Evolutionary conservation across 2,797 vertebrate genomes (phyloP), one percentile per base, ranked within the genome.

Genomic region (Clarias fuscus): DNA sequence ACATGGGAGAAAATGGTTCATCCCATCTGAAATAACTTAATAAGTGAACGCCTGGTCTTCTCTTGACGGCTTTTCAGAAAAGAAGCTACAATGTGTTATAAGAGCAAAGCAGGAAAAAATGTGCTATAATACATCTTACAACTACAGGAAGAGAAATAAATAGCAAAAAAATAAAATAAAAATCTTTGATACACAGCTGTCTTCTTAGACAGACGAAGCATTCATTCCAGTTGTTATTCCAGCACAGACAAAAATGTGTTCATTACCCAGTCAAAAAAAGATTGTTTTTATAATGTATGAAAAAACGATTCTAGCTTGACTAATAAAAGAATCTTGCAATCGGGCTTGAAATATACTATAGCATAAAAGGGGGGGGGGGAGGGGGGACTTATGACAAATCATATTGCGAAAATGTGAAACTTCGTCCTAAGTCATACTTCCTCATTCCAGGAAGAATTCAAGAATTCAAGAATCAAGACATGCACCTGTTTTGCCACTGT

Each of bases 151-250:
- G 24, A 18, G 76, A 48, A 30, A 80, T 61, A 22, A 85, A 33
- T 58, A 72, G 77, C 20, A 56, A 56, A 43, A 43, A 43, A 43
- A 56, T 3, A 58, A 78, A 59, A 84, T n/a, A 77, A 59, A 78
- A 59, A 84, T 18, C 67, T 77, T 58, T 62, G 2, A 79, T 61
- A 30, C 76, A 24, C 76, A 37, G 58, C 58, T 62, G 76, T 61
- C 61, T 78, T 79, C 76, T 61, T 1, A 11, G 15, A 76, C 75
- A 59, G 27, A 27, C 14, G 37, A 1, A 72, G n/a, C 20, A 56
- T 56, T 75, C 13, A 73, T 53, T 81, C 33, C 67, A 73, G 61
- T 17, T 81, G 68, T 27, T 86, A 53, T 56, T 17, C 13, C 58
- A 83, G 64, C 70, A 27, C 48, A 64, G 73, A 68, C 62, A 70